Conservation (phyloP, 1,140 invertebrate species). For the Drosophila kanapiae region DNA sequence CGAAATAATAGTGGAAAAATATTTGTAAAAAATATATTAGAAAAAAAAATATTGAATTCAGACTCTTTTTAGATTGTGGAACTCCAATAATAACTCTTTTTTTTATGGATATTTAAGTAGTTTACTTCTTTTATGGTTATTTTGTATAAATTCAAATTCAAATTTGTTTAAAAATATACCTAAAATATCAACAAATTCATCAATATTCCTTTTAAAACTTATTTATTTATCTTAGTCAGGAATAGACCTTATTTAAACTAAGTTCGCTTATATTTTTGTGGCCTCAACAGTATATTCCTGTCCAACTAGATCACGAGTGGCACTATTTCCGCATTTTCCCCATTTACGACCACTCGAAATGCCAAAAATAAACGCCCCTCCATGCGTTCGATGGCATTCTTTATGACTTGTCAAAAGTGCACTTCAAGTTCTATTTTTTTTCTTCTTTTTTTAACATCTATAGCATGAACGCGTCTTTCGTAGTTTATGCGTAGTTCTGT, state of each 20-base stretch:
- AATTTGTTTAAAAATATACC: too few species aligned
- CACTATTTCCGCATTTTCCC: constrained; percentile 47
- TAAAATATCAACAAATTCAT: too few species aligned
- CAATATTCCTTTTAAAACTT: too few species aligned
- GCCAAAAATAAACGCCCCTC: constrained; percentile 51
- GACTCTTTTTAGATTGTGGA: too few species aligned
- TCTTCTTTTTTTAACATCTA: constrained; percentile 28
- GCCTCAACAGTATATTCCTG: constrained; percentile 6
- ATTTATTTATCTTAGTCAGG: too few species aligned
- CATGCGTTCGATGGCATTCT: constrained; percentile 34
- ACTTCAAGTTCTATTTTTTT: constrained; percentile 28
- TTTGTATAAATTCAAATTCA: too few species aligned
- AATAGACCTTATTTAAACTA: background rate
- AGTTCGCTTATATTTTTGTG: background rate
- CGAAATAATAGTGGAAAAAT: background rate
- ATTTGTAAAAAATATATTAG: background rate
- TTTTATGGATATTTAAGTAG: too few species aligned
- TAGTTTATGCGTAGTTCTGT: constrained; percentile 25
- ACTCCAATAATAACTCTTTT: too few species aligned
- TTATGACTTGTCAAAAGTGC: constrained; percentile 55
- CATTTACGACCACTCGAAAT: constrained; percentile 43
- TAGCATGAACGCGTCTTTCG: constrained; percentile 10
- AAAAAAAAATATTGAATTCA: background rate
- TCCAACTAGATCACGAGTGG: constrained; percentile 24
- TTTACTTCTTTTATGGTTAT: too few species aligned